A percentile compares a stretch with the other conserved stretches of the same genome.
Evolutionary conservation across 2,797 vertebrate genomes (phyloP).

Genomic region (Acanthis flammea): DNA sequence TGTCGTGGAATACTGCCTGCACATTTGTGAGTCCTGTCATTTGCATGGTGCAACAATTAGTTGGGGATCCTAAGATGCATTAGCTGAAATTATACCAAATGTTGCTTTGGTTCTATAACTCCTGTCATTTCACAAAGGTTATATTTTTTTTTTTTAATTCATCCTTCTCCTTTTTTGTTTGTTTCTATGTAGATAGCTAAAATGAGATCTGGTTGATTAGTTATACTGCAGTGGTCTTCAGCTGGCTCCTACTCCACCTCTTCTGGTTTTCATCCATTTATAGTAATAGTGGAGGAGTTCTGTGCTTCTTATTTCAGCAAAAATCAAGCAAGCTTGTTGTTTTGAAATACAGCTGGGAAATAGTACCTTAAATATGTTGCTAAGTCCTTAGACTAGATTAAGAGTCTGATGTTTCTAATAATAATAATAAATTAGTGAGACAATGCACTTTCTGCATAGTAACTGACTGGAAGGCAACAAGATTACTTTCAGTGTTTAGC

Average conservation of each 20-base stretch:
- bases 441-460: constrained; percentile 25
- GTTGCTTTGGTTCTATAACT: neutral
- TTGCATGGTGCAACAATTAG: neutral
- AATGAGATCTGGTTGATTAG: neutral
- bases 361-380: neutral
- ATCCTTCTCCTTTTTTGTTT: neutral
- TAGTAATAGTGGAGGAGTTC: neutral
- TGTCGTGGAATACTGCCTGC: neutral
- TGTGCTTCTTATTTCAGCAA: neutral
- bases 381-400: neutral
- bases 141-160: too few relatives aligned
- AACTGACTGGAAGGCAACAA: constrained; percentile 29
- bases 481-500: constrained; percentile 41
- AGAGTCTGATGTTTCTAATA: constrained; percentile 22
- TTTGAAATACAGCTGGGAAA: neutral
- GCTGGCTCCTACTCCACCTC: neutral
- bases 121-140: neutral
- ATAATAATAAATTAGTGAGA: constrained; percentile 17
- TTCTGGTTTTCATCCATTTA: neutral
- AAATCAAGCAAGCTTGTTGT: neutral
- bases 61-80: neutral
- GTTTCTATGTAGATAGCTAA: neutral
- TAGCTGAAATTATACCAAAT: neutral
- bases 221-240: neutral
- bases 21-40: neutral